Evolutionary conservation across 2,888 invertebrate species (phyloP).

Genomic region (Cartodere bifasciata): DNA sequence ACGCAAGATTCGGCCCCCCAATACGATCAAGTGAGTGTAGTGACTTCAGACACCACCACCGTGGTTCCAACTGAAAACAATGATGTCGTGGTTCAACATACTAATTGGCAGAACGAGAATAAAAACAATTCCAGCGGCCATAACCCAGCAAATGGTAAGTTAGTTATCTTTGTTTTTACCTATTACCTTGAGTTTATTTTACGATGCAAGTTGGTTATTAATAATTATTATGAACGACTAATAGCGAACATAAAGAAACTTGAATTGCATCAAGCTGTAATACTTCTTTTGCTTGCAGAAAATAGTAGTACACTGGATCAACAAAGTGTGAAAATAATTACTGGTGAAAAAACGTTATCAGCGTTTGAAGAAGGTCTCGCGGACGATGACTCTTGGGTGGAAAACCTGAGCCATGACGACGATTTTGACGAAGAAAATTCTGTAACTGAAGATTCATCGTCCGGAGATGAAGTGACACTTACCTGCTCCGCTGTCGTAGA

Average conservation of each 20-base stretch:
- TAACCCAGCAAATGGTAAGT: constrained; percentile 9
- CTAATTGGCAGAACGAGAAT: constrained; percentile 43
- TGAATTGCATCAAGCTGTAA: too few relatives aligned
- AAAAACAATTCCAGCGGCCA: constrained; percentile 11
- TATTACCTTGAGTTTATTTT: background rate
- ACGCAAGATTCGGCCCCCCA: constrained; percentile 48
- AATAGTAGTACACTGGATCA: constrained; percentile 22
- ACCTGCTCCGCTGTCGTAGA: constrained; percentile 44
- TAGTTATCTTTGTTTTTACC: constrained; percentile 11
- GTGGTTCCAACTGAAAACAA: constrained; percentile 47
- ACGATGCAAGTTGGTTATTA: too few relatives aligned
- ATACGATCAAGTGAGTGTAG: constrained; percentile 53
- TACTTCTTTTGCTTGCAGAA: too few relatives aligned
- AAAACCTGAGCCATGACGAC: constrained; percentile 71
- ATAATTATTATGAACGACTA: too few relatives aligned
- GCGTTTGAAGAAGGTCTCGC: constrained; percentile 76
- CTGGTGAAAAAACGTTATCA: constrained; percentile 56
- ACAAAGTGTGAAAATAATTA: constrained; percentile 54
- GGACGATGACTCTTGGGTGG: constrained; percentile 87
- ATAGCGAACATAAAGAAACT: too few relatives aligned
- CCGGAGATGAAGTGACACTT: constrained; percentile 51
- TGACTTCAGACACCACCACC: constrained; percentile 64
- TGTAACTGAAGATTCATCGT: constrained; percentile 52
- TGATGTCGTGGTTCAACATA: constrained; percentile 51
- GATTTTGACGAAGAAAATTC: constrained; percentile 48